Conservation (phyloP, 2,113 vertebrate species). For the Orcinus orca region DNA sequence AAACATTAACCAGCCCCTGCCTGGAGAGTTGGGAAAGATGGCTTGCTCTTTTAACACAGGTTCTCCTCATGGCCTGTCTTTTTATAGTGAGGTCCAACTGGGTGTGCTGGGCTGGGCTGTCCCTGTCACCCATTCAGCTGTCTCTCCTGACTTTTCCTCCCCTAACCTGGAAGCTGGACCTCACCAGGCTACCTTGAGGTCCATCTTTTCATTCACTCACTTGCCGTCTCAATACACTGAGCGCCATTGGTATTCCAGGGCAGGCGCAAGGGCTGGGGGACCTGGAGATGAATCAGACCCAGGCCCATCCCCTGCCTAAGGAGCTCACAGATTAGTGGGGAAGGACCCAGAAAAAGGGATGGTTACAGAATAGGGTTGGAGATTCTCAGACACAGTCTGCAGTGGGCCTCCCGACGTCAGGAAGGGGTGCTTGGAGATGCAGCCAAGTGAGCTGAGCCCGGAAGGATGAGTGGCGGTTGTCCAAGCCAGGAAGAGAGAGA, state of each 20-base stretch:
- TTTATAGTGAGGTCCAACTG: not conserved
- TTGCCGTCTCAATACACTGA: not conserved
- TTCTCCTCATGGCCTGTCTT: not conserved
- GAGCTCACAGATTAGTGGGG: not conserved
- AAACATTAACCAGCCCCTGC: not conserved
- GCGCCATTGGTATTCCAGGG: not conserved
- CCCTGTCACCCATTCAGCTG: not conserved
- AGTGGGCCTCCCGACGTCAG: not conserved
- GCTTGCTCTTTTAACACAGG: rapidly evolving
- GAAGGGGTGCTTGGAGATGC: not conserved
- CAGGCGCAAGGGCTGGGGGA: not conserved
- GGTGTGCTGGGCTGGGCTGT: not conserved
- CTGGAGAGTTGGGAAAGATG: not conserved
- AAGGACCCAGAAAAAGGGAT: not conserved
- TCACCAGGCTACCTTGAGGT: not conserved
- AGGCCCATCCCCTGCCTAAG: no score
- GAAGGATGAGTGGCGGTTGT: not conserved
- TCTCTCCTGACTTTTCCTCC: not conserved
- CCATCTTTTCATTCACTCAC: not conserved
- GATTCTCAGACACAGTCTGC: rapidly evolving
- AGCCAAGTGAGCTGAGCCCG: not conserved
- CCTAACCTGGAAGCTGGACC: not conserved
- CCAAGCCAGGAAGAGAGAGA: not conserved
- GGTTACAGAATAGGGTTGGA: not conserved
- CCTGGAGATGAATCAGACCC: not conserved